These are phyloP conservation scores for Onthophagus taurus DNA, from an alignment of 1,140 invertebrate species.

Conservation along the genomic window DNA sequence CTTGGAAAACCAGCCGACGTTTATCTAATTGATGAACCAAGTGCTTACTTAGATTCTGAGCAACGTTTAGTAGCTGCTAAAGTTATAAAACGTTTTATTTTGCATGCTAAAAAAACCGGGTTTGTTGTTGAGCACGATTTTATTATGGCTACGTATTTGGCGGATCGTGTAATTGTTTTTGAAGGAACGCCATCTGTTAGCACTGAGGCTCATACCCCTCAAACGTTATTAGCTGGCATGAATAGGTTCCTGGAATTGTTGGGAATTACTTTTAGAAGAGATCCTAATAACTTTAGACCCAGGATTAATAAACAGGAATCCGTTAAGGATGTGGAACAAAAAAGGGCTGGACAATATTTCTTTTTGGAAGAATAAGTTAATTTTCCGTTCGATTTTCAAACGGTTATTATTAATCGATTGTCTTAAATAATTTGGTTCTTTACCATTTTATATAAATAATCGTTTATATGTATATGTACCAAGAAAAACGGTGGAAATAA, in stretches of 20 bases:
- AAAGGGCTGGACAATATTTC: constrained; percentile 94
- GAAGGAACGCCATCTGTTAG: constrained; percentile 85
- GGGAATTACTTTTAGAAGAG: constrained; percentile 95
- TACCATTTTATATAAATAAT: too few relatives aligned
- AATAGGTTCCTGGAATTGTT: constrained; percentile 95
- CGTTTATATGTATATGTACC: too few relatives aligned
- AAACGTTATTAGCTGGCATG: constrained; percentile 94
- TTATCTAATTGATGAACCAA: constrained; percentile 98
- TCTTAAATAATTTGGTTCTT: too few relatives aligned
- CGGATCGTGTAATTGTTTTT: constrained; percentile 98
- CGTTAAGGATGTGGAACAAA: constrained; percentile 97
- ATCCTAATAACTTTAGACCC: constrained; percentile 97
- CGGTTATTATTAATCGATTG: too few relatives aligned
- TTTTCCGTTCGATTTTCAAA: too few relatives aligned
- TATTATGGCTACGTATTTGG: constrained; percentile 99
- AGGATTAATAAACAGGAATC: constrained; percentile 96
- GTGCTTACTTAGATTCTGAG: constrained; percentile 98
- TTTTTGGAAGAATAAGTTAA: constrained; percentile 94
- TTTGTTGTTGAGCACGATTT: constrained; percentile 99
- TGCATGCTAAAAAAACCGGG: constrained; percentile 98
- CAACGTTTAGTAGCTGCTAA: constrained; percentile 99
- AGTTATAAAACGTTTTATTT: constrained; percentile 96
- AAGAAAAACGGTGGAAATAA: too few relatives aligned
- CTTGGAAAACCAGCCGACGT: constrained; percentile 98
- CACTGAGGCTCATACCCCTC: constrained; percentile 84